Conservation (phyloP, 2,113 vertebrate genomes). For the Paraplagusia blochii region DNA sequence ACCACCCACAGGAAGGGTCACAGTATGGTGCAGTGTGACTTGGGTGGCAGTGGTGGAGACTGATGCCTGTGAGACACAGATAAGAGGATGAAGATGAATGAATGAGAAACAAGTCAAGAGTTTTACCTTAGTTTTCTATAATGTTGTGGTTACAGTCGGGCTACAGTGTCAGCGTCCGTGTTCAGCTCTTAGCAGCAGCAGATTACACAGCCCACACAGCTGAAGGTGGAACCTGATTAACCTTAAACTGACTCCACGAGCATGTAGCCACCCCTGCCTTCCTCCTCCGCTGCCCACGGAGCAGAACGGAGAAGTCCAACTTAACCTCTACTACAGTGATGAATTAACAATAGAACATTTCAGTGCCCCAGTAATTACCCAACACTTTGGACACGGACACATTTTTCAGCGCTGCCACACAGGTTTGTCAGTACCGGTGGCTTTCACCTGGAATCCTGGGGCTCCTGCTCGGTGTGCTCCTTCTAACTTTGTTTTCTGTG, state of each 20-base stretch:
- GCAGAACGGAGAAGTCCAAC: constrained; percentile 94
- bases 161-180: no score
- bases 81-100: no score
- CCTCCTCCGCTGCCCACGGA: constrained; percentile 85
- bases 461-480: constrained; percentile 85
- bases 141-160: no score
- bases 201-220: constrained; percentile 84
- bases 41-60: no score
- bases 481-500: constrained; percentile 99
- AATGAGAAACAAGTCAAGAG: no score
- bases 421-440: constrained; percentile 86
- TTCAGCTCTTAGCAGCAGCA: constrained; percentile 43
- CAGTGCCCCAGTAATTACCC: constrained; percentile 99
- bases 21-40: no score
- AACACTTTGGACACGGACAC: constrained; percentile 96
- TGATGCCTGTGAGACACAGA: no score
- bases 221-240: constrained; percentile 93
- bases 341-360: constrained; percentile 99
- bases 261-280: constrained; percentile 81
- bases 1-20: no score
- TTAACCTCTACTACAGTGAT: constrained; percentile 97
- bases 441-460: constrained; percentile 90
- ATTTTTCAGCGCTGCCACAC: constrained; percentile 98
- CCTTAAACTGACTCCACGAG: constrained; percentile 90
- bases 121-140: no score